A percentile compares a stretch with the other conserved stretches of the same genome.
Evolutionary conservation across 1,140 invertebrate genomes (phyloP).

Genomic region (Lasioglossum albipes): DNA sequence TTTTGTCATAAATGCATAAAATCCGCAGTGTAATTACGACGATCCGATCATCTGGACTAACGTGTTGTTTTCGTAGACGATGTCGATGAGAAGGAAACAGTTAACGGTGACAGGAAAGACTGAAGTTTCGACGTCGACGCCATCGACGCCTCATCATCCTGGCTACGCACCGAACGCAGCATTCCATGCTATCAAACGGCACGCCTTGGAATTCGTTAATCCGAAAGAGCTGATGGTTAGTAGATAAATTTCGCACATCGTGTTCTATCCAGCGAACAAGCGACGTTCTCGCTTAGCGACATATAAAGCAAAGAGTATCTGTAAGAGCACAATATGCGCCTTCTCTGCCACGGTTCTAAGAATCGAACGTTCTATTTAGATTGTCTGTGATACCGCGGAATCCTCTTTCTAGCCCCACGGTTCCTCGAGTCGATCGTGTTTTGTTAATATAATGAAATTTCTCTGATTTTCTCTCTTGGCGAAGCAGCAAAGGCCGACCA

Average conservation of each 20-base stretch:
- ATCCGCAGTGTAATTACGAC: too few relatives aligned
- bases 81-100: constrained; percentile 85
- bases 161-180: constrained; percentile 91
- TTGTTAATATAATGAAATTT: constrained; percentile 76
- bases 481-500: constrained; percentile 82
- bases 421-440: constrained; percentile 48
- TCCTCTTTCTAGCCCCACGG: constrained; percentile 47
- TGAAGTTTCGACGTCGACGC: constrained; percentile 79
- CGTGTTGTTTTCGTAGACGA: constrained; percentile 77
- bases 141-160: constrained; percentile 79
- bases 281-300: neutral
- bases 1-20: constrained; percentile 2
- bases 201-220: constrained; percentile 94
- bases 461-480: constrained; percentile 77
- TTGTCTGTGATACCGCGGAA: constrained; percentile 17
- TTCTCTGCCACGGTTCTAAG: constrained; percentile 25
- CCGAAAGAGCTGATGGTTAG: constrained; percentile 92
- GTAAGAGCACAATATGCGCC: constrained; percentile 8
- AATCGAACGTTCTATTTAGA: constrained; percentile 2
- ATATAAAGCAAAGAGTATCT: constrained; percentile 8
- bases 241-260: neutral
- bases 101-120: constrained; percentile 82
- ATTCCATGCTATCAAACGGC: constrained; percentile 95
- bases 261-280: neutral
- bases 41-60: too few relatives aligned